A percentile compares a stretch with the other conserved stretches of the same genome.
phyloP scores from a whole-genome alignment of 2,797 vertebrate genomes.

The Moxostoma hubbsi region DNA sequence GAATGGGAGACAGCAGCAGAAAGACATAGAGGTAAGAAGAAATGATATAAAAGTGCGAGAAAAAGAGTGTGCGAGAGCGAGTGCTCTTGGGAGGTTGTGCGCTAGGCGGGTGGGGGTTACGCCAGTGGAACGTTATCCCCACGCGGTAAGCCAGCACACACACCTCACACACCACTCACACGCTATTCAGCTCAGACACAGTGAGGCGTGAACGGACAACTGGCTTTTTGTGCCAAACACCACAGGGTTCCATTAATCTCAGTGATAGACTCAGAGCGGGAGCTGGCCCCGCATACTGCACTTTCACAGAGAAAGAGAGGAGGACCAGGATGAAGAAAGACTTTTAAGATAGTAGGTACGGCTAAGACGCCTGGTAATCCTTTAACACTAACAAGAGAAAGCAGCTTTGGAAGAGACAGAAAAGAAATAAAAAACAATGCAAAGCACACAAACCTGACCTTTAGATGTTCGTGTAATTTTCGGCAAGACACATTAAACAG shows the following conservation, averaged over 20 bases:
- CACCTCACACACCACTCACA: slow-evolving; percentile 59
- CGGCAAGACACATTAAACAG: slow-evolving; percentile 45
- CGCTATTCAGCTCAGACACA: slow-evolving; percentile 64
- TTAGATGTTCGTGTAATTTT: slow-evolving; percentile 60
- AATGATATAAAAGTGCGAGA: background rate
- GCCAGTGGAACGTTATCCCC: slow-evolving; percentile 68
- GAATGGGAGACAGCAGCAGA: background rate
- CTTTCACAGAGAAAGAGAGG: slow-evolving; percentile 56
- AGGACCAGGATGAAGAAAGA: slow-evolving; percentile 52
- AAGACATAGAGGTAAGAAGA: slow-evolving; percentile 20
- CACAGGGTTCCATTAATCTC: slow-evolving; percentile 69
- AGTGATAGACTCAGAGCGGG: slow-evolving; percentile 64
- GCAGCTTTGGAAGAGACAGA: slow-evolving; percentile 61
- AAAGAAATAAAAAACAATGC: slow-evolving; percentile 48
- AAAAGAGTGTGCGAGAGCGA: slow-evolving; percentile 21
- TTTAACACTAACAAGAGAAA: slow-evolving; percentile 65
- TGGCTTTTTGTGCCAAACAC: slow-evolving; percentile 69
- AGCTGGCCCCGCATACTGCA: slow-evolving; percentile 56
- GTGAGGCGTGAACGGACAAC: slow-evolving; percentile 67
- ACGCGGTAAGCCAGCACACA: slow-evolving; percentile 67
- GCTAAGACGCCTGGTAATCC: slow-evolving; percentile 63
- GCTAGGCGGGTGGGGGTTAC: slow-evolving; percentile 60
- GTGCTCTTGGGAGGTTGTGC: slow-evolving; percentile 59
- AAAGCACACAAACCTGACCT: slow-evolving; percentile 67
- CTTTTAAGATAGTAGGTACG: slow-evolving; percentile 61